phyloP scores from a whole-genome alignment of 2,888 invertebrate species.

The Eubasilissa splendida region DNA sequence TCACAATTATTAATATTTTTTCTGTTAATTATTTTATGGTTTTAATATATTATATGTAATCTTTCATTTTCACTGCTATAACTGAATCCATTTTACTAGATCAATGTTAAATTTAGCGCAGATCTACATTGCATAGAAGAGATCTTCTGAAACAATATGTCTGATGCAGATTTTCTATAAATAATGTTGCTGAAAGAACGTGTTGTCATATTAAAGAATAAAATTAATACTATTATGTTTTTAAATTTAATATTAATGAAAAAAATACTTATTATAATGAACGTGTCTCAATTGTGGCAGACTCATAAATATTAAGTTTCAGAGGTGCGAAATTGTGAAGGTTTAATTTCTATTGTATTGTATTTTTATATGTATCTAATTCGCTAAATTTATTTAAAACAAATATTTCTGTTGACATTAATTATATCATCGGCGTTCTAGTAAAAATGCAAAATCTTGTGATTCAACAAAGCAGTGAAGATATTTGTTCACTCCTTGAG shows the following conservation, averaged over 20 bases:
- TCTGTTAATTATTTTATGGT: constrained; percentile 1
- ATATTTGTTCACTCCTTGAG: background rate
- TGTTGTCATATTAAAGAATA: background rate
- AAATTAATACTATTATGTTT: background rate
- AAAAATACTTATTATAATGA: background rate
- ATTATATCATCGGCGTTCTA: no score
- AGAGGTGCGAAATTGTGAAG: no score
- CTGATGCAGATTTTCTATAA: no score
- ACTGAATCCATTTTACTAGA: background rate
- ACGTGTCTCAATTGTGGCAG: no score
- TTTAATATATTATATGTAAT: background rate
- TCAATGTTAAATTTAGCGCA: background rate
- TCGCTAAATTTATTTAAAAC: no score
- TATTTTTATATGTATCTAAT: no score
- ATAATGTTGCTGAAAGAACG: no score
- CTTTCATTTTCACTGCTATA: background rate
- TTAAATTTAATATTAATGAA: background rate
- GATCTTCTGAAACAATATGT: no score
- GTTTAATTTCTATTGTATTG: no score
- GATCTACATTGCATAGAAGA: background rate
- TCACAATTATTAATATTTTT: constrained; percentile 3
- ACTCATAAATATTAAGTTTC: no score
- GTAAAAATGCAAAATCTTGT: background rate
- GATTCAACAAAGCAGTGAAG: background rate
- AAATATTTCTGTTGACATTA: no score